These are phyloP conservation scores for Microcebus murinus DNA, from an alignment of 2,113 vertebrate species.

Conservation along the genomic window DNA sequence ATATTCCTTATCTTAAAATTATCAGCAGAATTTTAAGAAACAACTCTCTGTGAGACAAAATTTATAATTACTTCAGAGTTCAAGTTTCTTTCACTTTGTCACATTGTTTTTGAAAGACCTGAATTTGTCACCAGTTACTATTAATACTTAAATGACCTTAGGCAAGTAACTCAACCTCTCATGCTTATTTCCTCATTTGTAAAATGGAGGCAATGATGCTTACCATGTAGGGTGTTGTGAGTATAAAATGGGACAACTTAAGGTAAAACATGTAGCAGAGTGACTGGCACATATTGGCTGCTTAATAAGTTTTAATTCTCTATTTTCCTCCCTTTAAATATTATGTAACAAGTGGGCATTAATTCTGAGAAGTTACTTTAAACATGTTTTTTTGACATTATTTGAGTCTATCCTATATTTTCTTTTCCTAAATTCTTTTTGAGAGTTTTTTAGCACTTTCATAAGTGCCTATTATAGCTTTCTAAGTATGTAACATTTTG, in stretches of 20 bases:
- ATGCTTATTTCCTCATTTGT: not conserved
- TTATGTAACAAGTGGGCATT: not conserved
- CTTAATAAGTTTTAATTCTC: not conserved
- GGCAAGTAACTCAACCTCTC: not conserved
- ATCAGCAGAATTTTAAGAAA: not conserved
- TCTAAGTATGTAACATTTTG: not conserved
- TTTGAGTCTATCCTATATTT: not conserved
- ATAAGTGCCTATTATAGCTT: not conserved
- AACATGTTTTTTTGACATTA: not conserved
- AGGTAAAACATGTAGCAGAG: not conserved
- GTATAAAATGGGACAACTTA: not conserved
- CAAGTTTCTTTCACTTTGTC: not conserved
- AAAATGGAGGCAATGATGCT: not conserved
- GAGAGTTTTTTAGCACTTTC: constrained; percentile 29
- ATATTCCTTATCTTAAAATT: not conserved
- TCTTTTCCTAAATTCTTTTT: constrained; percentile 18
- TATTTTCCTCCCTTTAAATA: not conserved
- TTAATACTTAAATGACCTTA: not conserved
- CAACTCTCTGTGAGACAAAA: not conserved
- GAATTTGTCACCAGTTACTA: not conserved
- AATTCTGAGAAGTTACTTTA: not conserved
- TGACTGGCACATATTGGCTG: not conserved
- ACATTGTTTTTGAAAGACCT: not conserved
- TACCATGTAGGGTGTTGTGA: not conserved
- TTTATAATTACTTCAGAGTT: not conserved